A percentile compares a stretch with the other conserved stretches of the same genome.
These are phyloP conservation scores for rabbit (Oryctolagus cuniculus) DNA, from an alignment of 2,113 vertebrate species.

Conservation along the genomic window mOryCun1.1 NC_091445.1:29484501-29485000, in stretches of 20 bases:
- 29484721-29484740: neutral
- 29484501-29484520: conserved; percentile 36
- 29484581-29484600: neutral
- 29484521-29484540: neutral
- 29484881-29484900: too few relatives aligned
- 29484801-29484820: too few relatives aligned
- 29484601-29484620: conserved; percentile 28
- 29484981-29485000: too few relatives aligned
- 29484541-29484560: conserved; percentile 53
- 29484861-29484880: too few relatives aligned
- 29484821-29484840: too few relatives aligned
- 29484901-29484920: too few relatives aligned
- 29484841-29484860: too few relatives aligned
- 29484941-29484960: too few relatives aligned
- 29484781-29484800: neutral
- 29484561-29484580: conserved; percentile 45
- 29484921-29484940: too few relatives aligned
- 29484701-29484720: neutral
- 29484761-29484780: neutral
- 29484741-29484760: neutral
- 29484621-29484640: conserved; percentile 40
- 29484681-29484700: conserved; percentile 10
- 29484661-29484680: conserved; percentile 27
- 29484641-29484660: conserved; percentile 58
- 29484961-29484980: too few relatives aligned